These are phyloP conservation scores for Plagodis dolabraria DNA, from an alignment of 2,888 invertebrate species.

Conservation along the genomic window DNA sequence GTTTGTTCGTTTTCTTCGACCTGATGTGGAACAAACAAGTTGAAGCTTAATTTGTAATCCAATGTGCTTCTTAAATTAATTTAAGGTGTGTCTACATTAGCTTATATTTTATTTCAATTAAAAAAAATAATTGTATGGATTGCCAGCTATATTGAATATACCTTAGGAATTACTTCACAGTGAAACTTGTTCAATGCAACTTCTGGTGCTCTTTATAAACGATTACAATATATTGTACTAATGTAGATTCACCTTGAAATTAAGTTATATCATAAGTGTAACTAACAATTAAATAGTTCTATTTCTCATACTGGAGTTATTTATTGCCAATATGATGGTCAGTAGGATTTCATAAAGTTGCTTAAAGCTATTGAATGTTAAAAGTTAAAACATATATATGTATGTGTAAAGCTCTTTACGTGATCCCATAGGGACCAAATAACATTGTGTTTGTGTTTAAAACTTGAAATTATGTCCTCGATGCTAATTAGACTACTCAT, in stretches of 20 bases:
- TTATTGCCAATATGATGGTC: not conserved
- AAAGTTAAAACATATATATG: too few relatives aligned
- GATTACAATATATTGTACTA: not conserved
- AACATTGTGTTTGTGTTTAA: too few relatives aligned
- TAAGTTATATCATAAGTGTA: conserved; percentile 10
- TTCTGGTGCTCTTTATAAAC: conserved; percentile 8
- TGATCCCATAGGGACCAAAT: too few relatives aligned
- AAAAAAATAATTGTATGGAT: too few relatives aligned
- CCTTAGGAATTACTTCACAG: not conserved
- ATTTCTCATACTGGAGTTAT: conserved; percentile 7
- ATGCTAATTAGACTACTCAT: too few relatives aligned
- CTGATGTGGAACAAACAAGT: conserved; percentile 33
- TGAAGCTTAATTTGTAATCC: conserved; percentile 34
- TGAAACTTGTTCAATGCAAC: conserved; percentile 6
- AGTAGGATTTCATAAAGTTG: conserved; percentile 2
- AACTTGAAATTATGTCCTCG: too few relatives aligned
- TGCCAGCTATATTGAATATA: too few relatives aligned
- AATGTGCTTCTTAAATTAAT: conserved; percentile 32
- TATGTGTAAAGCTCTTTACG: too few relatives aligned
- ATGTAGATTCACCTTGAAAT: conserved; percentile 20
- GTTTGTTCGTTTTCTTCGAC: conserved; percentile 28
- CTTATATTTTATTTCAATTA: not conserved
- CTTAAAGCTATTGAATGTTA: too few relatives aligned
- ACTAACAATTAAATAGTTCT: conserved; percentile 23
- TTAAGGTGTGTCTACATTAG: conserved; percentile 33